These are phyloP conservation scores for Turnix velox DNA, from an alignment of 2,113 vertebrate species.

Conservation along the genomic window DNA sequence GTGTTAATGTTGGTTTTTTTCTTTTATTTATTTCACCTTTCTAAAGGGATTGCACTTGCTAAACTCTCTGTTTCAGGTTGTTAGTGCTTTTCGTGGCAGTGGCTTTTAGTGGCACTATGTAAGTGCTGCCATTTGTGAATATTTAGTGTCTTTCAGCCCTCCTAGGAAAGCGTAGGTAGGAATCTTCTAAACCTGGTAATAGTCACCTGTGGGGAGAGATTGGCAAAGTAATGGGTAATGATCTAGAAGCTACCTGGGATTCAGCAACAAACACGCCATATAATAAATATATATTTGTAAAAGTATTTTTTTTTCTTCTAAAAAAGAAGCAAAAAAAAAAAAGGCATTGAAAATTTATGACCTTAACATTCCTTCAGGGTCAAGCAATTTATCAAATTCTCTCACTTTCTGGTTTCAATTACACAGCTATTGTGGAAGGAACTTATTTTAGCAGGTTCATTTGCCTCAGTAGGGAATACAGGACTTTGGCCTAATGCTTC, in stretches of 20 bases:
- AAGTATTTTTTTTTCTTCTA: neutral
- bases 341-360: slow-evolving; percentile 93
- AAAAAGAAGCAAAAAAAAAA: slow-evolving; percentile 63
- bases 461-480: slow-evolving; percentile 94
- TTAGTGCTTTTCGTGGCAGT: neutral
- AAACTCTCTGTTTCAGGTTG: neutral
- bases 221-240: slow-evolving; percentile 35
- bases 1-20: neutral
- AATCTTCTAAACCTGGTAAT: slow-evolving; percentile 1
- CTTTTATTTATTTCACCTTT: slow-evolving; percentile 6
- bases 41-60: slow-evolving; percentile 35
- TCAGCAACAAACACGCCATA: slow-evolving; percentile 71
- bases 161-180: slow-evolving; percentile 1
- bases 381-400: slow-evolving; percentile 99
- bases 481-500: slow-evolving; percentile 84
- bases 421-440: slow-evolving; percentile 93
- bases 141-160: neutral
- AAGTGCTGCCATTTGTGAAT: neutral
- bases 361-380: slow-evolving; percentile 97
- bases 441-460: slow-evolving; percentile 99
- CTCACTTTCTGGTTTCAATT: slow-evolving; percentile 99
- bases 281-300: slow-evolving; percentile 67
- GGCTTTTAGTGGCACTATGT: neutral
- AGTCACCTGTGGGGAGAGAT: slow-evolving; percentile 2
- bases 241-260: slow-evolving; percentile 64